Percentiles rank a stretch among this genome's conserved stretches.
Evolutionary conservation across 53 echinoderm and acorn worm species (phyloP).

Genomic region (Holothuria leucospilota): DNA sequence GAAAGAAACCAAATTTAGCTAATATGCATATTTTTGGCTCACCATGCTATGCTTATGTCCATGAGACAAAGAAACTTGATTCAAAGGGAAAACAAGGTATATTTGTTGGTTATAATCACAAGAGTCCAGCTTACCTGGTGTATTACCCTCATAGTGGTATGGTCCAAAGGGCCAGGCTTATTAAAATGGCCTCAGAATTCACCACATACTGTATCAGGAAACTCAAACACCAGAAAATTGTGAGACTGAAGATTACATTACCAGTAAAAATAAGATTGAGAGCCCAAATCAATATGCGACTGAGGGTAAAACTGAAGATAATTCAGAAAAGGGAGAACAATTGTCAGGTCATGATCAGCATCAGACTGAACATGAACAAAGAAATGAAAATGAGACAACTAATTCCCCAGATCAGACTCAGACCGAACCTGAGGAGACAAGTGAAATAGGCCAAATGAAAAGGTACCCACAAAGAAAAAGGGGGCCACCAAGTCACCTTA

Average conservation of each 20-base stretch:
- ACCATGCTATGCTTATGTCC: conserved; percentile 17
- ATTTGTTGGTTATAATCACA: conserved; percentile 51
- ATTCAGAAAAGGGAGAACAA: too few species aligned
- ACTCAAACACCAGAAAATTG: background rate
- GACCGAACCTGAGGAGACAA: too few species aligned
- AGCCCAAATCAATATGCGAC: background rate
- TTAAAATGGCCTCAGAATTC: conserved; percentile 5
- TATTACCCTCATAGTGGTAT: conserved; percentile 26
- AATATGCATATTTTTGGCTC: conserved; percentile 45
- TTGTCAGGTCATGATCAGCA: too few species aligned
- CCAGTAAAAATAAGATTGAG: background rate
- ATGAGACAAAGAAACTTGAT: conserved; percentile 50
- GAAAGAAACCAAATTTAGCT: conserved; percentile 3
- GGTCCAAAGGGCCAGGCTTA: conserved; percentile 28
- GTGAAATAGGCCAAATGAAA: too few species aligned
- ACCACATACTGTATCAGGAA: conserved; percentile 19
- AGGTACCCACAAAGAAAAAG: too few species aligned
- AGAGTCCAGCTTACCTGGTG: conserved; percentile 52
- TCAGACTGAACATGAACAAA: too few species aligned
- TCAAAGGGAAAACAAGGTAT: conserved; percentile 20
- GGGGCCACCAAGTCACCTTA: too few species aligned
- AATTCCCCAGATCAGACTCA: too few species aligned
- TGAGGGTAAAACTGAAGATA: background rate
- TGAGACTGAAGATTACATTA: background rate
- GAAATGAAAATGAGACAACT: too few species aligned